Conservation (phyloP, 2,113 vertebrate genomes). For the Myotis lucifugus region DNA sequence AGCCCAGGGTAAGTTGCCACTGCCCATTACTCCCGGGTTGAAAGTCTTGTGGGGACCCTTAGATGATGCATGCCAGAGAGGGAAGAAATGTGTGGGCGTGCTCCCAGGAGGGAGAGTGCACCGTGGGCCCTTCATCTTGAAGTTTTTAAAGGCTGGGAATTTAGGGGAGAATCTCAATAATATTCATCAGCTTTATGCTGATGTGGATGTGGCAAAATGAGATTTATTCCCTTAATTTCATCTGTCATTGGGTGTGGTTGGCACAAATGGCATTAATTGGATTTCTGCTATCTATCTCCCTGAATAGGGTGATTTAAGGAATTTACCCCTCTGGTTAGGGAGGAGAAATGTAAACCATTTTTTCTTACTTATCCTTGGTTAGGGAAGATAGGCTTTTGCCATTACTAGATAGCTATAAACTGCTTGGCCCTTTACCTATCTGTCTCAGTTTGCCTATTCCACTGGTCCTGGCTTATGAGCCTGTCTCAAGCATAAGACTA, state of each 20-base stretch:
- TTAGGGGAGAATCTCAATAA: not conserved
- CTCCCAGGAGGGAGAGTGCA: too few species aligned
- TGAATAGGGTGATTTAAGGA: not conserved
- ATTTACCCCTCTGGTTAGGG: not conserved
- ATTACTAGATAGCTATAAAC: not conserved
- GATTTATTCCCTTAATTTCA: not conserved
- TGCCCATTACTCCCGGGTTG: not conserved
- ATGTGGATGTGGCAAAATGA: not conserved
- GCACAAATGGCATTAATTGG: not conserved
- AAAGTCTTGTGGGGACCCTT: not conserved
- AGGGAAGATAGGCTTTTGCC: not conserved
- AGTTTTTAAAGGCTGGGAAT: not conserved
- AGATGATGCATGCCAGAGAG: not conserved
- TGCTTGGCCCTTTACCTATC: not conserved
- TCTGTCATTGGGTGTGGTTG: not conserved
- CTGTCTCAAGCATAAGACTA: not conserved
- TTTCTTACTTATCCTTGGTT: not conserved
- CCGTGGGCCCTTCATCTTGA: too few species aligned
- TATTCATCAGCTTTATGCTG: not conserved
- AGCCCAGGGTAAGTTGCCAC: not conserved
- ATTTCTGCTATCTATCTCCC: not conserved
- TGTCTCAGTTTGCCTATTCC: not conserved
- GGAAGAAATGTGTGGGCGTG: not conserved
- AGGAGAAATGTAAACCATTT: not conserved
- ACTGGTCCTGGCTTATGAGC: not conserved